These are phyloP conservation scores for Colletes gigas DNA, from an alignment of 1,140 invertebrate species.

Conservation along the genomic window DNA sequence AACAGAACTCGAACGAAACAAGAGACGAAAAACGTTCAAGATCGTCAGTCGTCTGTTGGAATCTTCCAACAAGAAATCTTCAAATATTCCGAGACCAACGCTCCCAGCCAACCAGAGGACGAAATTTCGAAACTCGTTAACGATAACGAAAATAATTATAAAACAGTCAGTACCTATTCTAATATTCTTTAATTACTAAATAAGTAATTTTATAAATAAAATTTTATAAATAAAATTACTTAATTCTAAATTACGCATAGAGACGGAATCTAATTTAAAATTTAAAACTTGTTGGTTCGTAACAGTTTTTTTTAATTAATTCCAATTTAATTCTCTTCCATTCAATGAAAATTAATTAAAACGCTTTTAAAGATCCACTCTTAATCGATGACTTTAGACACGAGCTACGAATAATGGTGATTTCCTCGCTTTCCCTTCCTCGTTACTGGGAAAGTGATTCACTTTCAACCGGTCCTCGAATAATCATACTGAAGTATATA, in stretches of 20 bases:
- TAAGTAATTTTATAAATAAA: no score
- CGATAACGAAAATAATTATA: background rate
- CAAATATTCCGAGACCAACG: background rate
- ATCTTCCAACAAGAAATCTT: background rate
- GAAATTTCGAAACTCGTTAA: background rate
- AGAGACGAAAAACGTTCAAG: background rate
- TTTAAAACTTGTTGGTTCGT: no score
- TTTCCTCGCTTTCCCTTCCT: constrained; percentile 42
- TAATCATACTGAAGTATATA: background rate
- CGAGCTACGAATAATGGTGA: background rate
- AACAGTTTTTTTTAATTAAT: background rate
- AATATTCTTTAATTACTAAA: no score
- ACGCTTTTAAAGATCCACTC: background rate
- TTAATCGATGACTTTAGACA: background rate
- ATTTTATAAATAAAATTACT: no score
- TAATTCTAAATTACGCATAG: no score
- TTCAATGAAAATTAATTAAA: no score
- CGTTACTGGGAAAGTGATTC: constrained; percentile 30
- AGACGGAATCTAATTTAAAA: no score
- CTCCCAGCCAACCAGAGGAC: no score
- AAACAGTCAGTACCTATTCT: background rate
- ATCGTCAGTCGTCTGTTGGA: no score
- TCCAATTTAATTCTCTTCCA: background rate
- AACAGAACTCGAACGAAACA: background rate
- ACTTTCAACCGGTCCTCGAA: constrained; percentile 1